A percentile compares a stretch with the other conserved stretches of the same genome.
These are phyloP conservation scores for Tetrax tetrax DNA, from an alignment of 2,113 vertebrate species.

Conservation along the genomic window DNA sequence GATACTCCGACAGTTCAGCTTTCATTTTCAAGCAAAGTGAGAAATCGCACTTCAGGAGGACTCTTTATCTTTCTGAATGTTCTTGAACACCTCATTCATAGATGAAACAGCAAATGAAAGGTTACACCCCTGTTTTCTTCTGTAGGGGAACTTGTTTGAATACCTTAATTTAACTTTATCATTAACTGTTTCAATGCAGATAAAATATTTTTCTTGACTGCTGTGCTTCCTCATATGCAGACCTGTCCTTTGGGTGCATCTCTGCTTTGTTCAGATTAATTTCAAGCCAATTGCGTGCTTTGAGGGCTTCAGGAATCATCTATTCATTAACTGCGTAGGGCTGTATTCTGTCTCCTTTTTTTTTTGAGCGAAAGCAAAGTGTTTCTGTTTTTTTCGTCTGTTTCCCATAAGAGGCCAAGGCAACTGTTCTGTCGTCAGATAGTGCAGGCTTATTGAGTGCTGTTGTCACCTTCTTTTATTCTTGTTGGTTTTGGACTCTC, in stretches of 20 bases:
- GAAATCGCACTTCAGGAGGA: not conserved
- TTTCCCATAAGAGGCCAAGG: not conserved
- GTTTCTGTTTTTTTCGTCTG: not conserved
- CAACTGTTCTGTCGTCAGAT: not conserved
- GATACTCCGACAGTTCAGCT: not conserved
- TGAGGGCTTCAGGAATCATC: not conserved
- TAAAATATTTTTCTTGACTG: not conserved
- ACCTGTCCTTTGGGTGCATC: not conserved
- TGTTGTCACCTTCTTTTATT: not conserved
- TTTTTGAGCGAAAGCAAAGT: not conserved
- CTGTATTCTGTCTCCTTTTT: not conserved
- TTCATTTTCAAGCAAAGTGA: not conserved
- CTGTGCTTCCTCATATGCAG: not conserved
- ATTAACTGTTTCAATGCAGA: not conserved
- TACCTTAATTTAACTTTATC: not conserved
- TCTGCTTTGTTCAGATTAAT: not conserved
- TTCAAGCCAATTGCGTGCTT: not conserved
- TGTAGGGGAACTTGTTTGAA: not conserved
- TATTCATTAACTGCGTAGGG: not conserved
- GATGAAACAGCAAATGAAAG: not conserved
- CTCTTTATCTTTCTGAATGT: not conserved
- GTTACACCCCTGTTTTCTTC: not conserved
- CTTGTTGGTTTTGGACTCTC: not conserved
- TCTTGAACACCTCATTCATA: not conserved
- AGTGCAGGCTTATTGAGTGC: not conserved